Percentiles rank a stretch among this genome's conserved stretches.
phyloP scores from a whole-genome alignment of 2,797 vertebrate species.

The Pseudochromis fuscus region DNA sequence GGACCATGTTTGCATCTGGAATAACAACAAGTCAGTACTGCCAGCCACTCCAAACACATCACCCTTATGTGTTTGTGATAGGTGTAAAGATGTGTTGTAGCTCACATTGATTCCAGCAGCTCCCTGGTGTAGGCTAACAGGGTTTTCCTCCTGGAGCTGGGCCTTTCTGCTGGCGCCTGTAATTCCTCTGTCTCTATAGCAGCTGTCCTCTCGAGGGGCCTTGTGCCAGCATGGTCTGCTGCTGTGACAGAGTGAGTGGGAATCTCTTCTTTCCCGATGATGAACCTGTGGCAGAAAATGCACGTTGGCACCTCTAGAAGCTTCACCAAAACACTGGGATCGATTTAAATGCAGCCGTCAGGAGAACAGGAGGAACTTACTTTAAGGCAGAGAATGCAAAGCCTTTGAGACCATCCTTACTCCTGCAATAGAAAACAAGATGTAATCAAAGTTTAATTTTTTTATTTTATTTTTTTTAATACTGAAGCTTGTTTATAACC shows the following conservation, averaged over 20 bases:
- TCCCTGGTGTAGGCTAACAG: conserved; percentile 84
- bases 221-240: conserved; percentile 83
- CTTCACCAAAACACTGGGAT: background rate
- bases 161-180: conserved; percentile 61
- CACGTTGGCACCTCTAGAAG: background rate
- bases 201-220: conserved; percentile 62
- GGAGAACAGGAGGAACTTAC: conserved; percentile 83
- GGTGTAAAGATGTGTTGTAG: conserved; percentile 9
- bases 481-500: background rate
- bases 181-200: conserved; percentile 47
- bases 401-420: conserved; percentile 96
- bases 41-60: background rate
- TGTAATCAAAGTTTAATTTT: too few species aligned
- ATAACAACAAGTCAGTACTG: conserved; percentile 28
- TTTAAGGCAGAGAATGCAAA: conserved; percentile 97
- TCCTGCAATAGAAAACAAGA: conserved; percentile 81
- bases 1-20: conserved; percentile 96
- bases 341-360: background rate
- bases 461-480: too few species aligned
- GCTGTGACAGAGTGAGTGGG: conserved; percentile 87
- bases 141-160: conserved; percentile 73
- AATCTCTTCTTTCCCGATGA: conserved; percentile 97
- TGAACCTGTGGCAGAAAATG: conserved; percentile 86
- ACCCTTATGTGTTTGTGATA: background rate
- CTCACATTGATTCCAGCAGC: conserved; percentile 93